These are phyloP conservation scores for Agrilus biguttatus DNA, from an alignment of 2,888 invertebrate species.

Conservation along the genomic window DNA sequence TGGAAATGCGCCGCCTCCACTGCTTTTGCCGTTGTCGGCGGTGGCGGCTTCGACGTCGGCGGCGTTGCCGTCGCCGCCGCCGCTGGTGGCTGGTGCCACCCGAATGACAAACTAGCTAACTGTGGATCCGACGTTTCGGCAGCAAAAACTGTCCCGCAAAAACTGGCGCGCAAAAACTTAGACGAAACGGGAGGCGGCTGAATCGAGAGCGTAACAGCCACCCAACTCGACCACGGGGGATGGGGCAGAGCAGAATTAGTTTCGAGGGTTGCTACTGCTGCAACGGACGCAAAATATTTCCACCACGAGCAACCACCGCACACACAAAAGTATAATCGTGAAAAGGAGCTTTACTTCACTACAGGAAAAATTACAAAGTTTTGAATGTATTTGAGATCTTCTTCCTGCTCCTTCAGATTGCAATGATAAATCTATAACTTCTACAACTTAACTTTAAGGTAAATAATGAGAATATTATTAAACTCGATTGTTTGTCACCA, in stretches of 20 bases:
- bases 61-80: constrained; percentile 8
- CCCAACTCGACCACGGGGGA: constrained; percentile 6
- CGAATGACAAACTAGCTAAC: constrained; percentile 36
- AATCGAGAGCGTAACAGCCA: constrained; percentile 11
- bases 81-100: constrained; percentile 20
- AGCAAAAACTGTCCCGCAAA: constrained; percentile 22
- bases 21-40: neutral
- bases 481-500: no score
- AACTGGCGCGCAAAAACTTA: constrained; percentile 24
- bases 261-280: constrained; percentile 9
- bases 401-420: no score
- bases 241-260: constrained; percentile 15
- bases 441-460: no score
- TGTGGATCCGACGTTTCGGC: constrained; percentile 33
- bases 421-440: no score
- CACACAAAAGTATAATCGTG: no score
- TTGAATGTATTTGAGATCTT: no score
- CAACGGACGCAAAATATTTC: neutral
- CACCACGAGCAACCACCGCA: neutral
- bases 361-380: no score
- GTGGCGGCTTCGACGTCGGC: no score
- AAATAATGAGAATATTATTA: no score
- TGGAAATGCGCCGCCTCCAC: constrained; percentile 3
- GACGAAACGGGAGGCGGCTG: constrained; percentile 10
- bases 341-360: no score